Conservation (phyloP, 2,797 vertebrate genomes). For the Rhinogobio ventralis region DNA sequence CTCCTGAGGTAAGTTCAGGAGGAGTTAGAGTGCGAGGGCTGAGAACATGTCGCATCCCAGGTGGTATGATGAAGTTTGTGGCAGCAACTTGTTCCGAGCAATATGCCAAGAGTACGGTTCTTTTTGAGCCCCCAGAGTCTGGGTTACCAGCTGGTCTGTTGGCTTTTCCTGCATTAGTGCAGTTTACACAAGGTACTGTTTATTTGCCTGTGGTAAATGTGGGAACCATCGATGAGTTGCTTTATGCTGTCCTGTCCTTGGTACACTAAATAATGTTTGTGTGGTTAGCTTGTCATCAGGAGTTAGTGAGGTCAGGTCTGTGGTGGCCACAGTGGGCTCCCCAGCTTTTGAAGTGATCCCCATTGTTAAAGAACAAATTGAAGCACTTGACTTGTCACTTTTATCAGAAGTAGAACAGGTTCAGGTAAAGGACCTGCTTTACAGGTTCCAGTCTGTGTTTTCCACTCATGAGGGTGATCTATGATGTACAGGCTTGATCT, state of each 20-base stretch:
- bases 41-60: too few relatives aligned
- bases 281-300: neutral
- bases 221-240: neutral
- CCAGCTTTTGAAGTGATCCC: accelerated
- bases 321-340: neutral
- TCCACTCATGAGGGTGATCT: neutral
- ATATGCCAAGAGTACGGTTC: too few relatives aligned
- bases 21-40: too few relatives aligned
- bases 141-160: too few relatives aligned
- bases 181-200: too few relatives aligned
- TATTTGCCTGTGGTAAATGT: too few relatives aligned
- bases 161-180: too few relatives aligned
- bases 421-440: neutral
- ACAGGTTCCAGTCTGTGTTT: neutral
- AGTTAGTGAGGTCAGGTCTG: neutral
- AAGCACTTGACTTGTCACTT: neutral
- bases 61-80: too few relatives aligned
- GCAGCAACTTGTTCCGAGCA: too few relatives aligned
- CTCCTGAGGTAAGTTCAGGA: too few relatives aligned
- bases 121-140: too few relatives aligned
- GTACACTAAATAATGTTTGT: neutral
- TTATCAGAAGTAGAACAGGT: neutral
- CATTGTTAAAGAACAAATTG: neutral
- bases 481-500: neutral
- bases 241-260: neutral